phyloP scores from a whole-genome alignment of 2,888 invertebrate species.

The Cantharis rufa region DNA sequence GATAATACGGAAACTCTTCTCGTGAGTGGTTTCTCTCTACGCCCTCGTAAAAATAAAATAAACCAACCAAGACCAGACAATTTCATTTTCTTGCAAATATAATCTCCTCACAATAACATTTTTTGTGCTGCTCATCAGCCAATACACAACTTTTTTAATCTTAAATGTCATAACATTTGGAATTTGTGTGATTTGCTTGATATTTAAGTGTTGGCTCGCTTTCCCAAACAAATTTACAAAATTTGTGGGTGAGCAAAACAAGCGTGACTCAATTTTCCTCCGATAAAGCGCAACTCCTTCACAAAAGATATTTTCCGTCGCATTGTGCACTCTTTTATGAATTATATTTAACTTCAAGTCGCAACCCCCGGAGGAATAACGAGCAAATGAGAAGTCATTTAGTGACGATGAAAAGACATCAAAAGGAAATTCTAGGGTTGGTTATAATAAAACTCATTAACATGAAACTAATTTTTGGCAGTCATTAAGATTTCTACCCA shows the following conservation, averaged over 20 bases:
- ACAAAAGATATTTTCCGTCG: neutral
- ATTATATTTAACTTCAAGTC: neutral
- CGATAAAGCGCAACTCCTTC: neutral
- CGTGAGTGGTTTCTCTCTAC: neutral
- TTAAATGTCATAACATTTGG: conserved; percentile 13
- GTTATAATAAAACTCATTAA: neutral
- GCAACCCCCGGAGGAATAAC: neutral
- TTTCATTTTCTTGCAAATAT: neutral
- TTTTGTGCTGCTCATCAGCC: neutral
- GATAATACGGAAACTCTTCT: conserved; percentile 1
- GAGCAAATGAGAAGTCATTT: neutral
- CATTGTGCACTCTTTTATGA: neutral
- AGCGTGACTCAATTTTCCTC: neutral
- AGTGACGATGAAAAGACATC: neutral
- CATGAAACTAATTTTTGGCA: neutral
- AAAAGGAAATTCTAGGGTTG: neutral
- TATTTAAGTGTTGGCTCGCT: neutral
- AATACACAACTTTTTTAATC: neutral
- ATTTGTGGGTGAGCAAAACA: neutral
- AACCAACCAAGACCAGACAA: neutral
- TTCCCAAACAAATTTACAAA: neutral
- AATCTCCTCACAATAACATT: neutral
- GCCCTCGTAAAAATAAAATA: neutral
- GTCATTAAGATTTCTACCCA: neutral
- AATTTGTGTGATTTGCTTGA: conserved; percentile 3